These are phyloP conservation scores for Cryptus viduatorius DNA, from an alignment of 2,888 invertebrate species.

Conservation along the genomic window DNA sequence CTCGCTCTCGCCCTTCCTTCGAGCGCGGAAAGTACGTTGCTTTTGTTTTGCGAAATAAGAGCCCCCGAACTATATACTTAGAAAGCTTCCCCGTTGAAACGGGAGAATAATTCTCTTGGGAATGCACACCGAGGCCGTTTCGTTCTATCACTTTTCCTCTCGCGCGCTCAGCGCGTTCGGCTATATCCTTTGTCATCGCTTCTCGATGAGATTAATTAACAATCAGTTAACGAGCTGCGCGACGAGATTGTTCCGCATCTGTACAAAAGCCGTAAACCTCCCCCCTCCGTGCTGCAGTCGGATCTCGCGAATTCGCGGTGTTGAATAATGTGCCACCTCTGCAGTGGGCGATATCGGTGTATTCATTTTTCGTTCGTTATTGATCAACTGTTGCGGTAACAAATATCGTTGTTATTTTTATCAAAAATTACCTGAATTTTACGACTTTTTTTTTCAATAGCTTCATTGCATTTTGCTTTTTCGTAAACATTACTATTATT, in stretches of 20 bases:
- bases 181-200: slow-evolving; percentile 38
- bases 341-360: background rate
- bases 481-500: background rate
- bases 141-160: slow-evolving; percentile 26
- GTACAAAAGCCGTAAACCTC: slow-evolving; percentile 14
- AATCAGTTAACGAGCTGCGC: slow-evolving; percentile 56
- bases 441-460: no score
- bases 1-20: slow-evolving; percentile 5
- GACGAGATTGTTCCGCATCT: slow-evolving; percentile 53
- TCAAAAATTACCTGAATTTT: background rate
- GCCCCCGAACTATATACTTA: slow-evolving; percentile 27
- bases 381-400: no score
- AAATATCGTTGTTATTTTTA: background rate
- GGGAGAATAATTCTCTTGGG: slow-evolving; percentile 65
- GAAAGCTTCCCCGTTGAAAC: slow-evolving; percentile 24
- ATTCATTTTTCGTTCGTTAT: background rate
- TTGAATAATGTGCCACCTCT: slow-evolving; percentile 46
- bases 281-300: background rate
- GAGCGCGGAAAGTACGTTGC: slow-evolving; percentile 63
- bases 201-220: slow-evolving; percentile 63
- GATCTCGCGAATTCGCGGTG: slow-evolving; percentile 33
- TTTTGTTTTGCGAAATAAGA: slow-evolving; percentile 64
- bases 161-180: background rate
- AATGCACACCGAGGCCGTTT: slow-evolving; percentile 48
- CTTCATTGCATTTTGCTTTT: no score